phyloP scores from a whole-genome alignment of 2,113 vertebrate species.

The Cephalophus harveyi region DNA sequence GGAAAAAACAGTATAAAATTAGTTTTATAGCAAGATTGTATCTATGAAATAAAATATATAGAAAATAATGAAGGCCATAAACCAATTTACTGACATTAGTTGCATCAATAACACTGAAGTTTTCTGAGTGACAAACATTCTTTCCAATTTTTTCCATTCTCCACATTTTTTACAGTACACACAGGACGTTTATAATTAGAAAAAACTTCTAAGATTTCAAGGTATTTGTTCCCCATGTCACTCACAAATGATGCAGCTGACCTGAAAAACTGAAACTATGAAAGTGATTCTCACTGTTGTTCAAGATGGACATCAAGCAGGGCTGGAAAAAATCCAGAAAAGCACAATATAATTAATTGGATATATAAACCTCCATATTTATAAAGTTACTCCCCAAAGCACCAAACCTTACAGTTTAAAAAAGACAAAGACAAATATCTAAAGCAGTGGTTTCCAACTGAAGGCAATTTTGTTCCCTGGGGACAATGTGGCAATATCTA shows the following conservation, averaged over 20 bases:
- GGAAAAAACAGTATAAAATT: constrained; percentile 18
- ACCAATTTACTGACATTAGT: background rate
- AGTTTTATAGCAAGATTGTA: background rate
- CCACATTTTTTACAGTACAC: background rate
- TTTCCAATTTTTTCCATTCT: background rate
- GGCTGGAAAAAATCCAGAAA: constrained; percentile 22
- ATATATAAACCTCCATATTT: background rate
- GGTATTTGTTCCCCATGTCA: background rate
- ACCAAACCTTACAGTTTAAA: background rate
- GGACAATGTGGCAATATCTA: background rate
- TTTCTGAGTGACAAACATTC: constrained; percentile 15
- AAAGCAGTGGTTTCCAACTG: background rate
- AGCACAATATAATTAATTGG: background rate
- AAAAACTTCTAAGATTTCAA: constrained; percentile 43
- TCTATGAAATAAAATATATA: constrained; percentile 36
- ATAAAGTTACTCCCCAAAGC: background rate
- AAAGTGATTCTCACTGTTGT: background rate
- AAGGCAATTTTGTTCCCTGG: background rate
- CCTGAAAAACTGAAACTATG: background rate
- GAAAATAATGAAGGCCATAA: constrained; percentile 23
- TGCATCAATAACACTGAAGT: background rate
- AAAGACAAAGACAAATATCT: constrained; percentile 21
- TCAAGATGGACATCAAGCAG: constrained; percentile 27
- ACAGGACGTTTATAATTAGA: background rate
- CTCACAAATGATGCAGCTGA: constrained; percentile 8